Evolutionary conservation across 2,797 vertebrate species (phyloP), one percentile per base, ranked within the genome.

Genomic region (Mus caroli): DNA sequence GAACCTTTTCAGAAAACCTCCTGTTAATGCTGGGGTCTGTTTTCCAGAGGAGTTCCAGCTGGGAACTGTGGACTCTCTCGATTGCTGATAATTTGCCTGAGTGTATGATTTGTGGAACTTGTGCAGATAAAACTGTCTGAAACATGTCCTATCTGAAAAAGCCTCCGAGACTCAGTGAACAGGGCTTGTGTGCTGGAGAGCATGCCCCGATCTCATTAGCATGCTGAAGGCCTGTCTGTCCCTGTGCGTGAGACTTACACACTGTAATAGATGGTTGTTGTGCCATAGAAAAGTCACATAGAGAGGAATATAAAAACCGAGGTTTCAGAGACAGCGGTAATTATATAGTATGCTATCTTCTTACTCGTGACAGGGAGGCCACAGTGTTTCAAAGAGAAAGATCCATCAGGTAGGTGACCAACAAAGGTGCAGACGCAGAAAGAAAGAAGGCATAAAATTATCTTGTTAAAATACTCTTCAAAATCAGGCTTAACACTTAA

Each of bases 21-120:
- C 46, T 82, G 96, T 96, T 97, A 93, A 96, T 88, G 58, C 84
- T 95, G 85, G 91, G 91, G 92, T 84, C 4, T 56, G 31, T 88
- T 97, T 97, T 88, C 97, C 86, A 62, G 76, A 86, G 92, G 92
- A 80, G n/a, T 83, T 82, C 97, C 98, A 75, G 96, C 71, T 17
- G 31, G 75, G 96, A 58, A 80, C 37, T 5, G 6, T 67, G 94
- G 97, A 89, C 90, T 89, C 90, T 89, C 28, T 15, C 62, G 62
- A 37, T 46, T 26, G 37, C 92, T 86, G 90, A 92, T 52, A 54
- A 95, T 86, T 89, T 93, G 60, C 86, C 75, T 34, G 67, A 79
- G 73, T 0, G 0, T 4, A 1, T 0, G 91, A 90, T 73, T 78
- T 90, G 4, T 54, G 87, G 82, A 96, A 90, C 87, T 67, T 5